Percentiles rank a stretch among this genome's conserved stretches.
These are phyloP conservation scores for Chaitophorus viminalis DNA, from an alignment of 2,888 invertebrate species.

Conservation along the genomic window DNA sequence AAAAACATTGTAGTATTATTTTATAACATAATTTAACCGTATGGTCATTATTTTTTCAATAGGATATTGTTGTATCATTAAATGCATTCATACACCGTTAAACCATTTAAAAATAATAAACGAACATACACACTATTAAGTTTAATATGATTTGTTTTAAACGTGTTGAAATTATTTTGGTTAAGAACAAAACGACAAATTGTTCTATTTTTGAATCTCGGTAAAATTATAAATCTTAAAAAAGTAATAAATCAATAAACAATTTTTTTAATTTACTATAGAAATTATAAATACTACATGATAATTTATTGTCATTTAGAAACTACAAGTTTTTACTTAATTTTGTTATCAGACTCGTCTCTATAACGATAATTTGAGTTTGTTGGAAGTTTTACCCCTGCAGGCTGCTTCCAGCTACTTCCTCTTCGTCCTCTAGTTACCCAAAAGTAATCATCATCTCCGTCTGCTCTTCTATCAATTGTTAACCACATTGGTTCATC, in stretches of 20 bases:
- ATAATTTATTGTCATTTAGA: slow-evolving; percentile 15
- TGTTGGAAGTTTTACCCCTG: neutral
- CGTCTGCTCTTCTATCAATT: slow-evolving; percentile 62
- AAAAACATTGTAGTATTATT: slow-evolving; percentile 37
- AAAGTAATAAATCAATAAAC: slow-evolving; percentile 6
- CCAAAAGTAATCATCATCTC: slow-evolving; percentile 55
- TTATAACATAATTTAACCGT: slow-evolving; percentile 11
- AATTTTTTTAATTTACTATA: slow-evolving; percentile 46
- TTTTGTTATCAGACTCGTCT: slow-evolving; percentile 42
- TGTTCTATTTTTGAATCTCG: neutral
- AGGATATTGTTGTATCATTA: slow-evolving; percentile 27
- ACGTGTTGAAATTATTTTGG: slow-evolving; percentile 10
- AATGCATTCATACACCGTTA: slow-evolving; percentile 35
- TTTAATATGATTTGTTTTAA: slow-evolving; percentile 23
- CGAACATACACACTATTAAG: slow-evolving; percentile 26
- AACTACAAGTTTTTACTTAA: slow-evolving; percentile 36
- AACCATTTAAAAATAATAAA: slow-evolving; percentile 29
- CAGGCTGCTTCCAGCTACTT: slow-evolving; percentile 42
- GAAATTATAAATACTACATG: slow-evolving; percentile 49
- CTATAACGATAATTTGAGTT: slow-evolving; percentile 43
- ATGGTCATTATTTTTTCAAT: slow-evolving; percentile 7
- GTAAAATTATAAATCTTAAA: neutral
- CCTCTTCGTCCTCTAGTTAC: slow-evolving; percentile 51
- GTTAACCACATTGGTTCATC: slow-evolving; percentile 64
- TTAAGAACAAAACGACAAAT: neutral